A percentile compares a stretch with the other conserved stretches of the same genome.
Evolutionary conservation across 2,113 vertebrate genomes (phyloP).

Genomic region (Ceyx cyanopectus): DNA sequence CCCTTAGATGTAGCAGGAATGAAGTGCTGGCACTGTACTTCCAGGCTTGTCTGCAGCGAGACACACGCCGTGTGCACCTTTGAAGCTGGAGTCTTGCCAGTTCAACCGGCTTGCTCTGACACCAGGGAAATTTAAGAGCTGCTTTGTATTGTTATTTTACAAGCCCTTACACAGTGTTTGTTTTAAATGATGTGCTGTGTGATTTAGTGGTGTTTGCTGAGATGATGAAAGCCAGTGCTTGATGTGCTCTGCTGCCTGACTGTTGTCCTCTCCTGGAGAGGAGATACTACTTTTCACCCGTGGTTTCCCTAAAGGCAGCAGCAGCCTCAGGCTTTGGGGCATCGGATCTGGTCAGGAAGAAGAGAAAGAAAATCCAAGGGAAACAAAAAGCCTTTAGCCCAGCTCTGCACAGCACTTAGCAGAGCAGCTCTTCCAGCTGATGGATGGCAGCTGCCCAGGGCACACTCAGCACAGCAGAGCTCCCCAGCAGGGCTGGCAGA

Average conservation of each 20-base stretch:
- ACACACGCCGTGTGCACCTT: neutral
- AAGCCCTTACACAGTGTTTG: slow-evolving; percentile 42
- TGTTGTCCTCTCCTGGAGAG: neutral
- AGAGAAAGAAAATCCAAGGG: neutral
- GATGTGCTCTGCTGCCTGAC: neutral
- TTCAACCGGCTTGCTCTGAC: neutral
- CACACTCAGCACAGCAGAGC: neutral
- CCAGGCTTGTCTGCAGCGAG: neutral
- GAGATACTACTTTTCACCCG: neutral
- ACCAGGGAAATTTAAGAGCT: slow-evolving; percentile 29
- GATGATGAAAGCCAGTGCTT: slow-evolving; percentile 4
- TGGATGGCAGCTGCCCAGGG: neutral
- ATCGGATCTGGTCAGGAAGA: neutral
- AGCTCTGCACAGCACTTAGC: neutral
- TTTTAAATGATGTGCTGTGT: slow-evolving; percentile 59
- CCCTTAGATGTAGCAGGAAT: neutral
- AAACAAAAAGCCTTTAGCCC: neutral
- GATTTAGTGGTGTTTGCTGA: slow-evolving; percentile 47
- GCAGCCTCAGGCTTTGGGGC: neutral
- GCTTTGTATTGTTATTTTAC: slow-evolving; percentile 49
- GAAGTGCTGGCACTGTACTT: neutral
- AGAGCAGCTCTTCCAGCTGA: neutral
- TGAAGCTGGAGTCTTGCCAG: slow-evolving; percentile 10
- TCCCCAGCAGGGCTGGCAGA: neutral
- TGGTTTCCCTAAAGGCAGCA: slow-evolving; percentile 1